Evolutionary conservation across 1,140 invertebrate genomes (phyloP), one percentile per base, ranked within the genome.

Genomic region (Drosophila micromelanica): DNA sequence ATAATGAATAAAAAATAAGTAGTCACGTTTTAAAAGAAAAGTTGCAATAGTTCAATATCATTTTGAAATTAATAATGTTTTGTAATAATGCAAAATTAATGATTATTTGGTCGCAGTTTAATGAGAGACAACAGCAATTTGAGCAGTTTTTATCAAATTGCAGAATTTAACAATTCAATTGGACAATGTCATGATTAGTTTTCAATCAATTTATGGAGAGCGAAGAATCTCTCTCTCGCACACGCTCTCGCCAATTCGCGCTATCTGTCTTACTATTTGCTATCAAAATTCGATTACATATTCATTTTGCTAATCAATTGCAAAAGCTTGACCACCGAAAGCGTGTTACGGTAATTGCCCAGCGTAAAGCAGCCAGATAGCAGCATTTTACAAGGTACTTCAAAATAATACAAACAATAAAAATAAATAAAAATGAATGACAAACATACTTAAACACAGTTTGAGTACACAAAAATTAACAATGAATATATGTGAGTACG

Each of bases 181-280:
- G 35, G n/a, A 15, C 8, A 32, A 32, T 65, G 61, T 71, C 61
- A 65, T 65, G 35, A 42, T 71, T 71, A 49, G 32, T 12, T 15
- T 65, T 43, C 15, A 43, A 48, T 55, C 15, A 23, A 13, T 17
- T 17, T 45, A 35, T 27, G 27, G 13, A 35, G 30, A 64, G 27
- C 35, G 3, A 17, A 17, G 23, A 38, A 38, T 37, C 37, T 23
- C 52, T 27, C 37, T n/a, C 35, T 20, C 30, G 12, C 30, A 0
- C 13, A 23, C 38, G 11, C 5, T 17, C 9, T 11, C 5, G 23
- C 17, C 23, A 1, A 23, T 35, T 45, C 23, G 15, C 13, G 27
- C 23, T 9, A 12, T 40, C 17, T 23, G 17, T 42, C 12, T 9
- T 12, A 3, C 13, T 12, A 1, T 11, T 52, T 13, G 23, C n/a